Percentiles rank a stretch among this genome's conserved stretches.
Evolutionary conservation across 1,140 invertebrate genomes (phyloP).

Genomic region (Drosophila sproati): DNA sequence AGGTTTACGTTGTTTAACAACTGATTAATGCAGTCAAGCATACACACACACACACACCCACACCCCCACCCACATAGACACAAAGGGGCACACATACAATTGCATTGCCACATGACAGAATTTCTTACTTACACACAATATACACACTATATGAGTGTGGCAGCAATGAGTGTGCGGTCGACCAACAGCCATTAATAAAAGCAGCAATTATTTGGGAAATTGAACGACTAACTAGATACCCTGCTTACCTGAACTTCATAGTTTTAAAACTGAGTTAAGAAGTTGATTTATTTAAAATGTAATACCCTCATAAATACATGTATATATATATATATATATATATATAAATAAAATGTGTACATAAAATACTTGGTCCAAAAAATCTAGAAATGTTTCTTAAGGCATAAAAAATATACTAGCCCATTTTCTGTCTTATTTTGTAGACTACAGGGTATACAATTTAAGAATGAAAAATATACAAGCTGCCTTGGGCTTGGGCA

Average conservation of each 20-base stretch:
- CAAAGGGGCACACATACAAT: background rate
- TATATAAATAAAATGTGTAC: too few relatives aligned
- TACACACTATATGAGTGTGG: background rate
- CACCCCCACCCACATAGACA: background rate
- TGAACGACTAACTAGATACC: slow-evolving; percentile 8
- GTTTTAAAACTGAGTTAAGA: background rate
- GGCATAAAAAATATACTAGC: background rate
- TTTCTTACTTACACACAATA: slow-evolving; percentile 2
- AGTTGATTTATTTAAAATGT: too few relatives aligned
- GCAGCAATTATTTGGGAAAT: background rate
- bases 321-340: too few relatives aligned
- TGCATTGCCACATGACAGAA: background rate
- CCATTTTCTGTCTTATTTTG: background rate
- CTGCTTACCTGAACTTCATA: background rate
- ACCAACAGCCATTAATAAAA: slow-evolving; percentile 27
- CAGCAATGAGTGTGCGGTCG: slow-evolving; percentile 18
- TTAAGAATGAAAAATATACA: slow-evolving; percentile 8
- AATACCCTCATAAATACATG: too few relatives aligned
- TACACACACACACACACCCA: background rate
- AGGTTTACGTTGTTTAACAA: slow-evolving; percentile 44
- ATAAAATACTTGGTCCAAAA: too few relatives aligned
- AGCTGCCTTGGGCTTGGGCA: background rate
- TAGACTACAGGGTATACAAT: background rate
- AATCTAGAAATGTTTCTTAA: too few relatives aligned
- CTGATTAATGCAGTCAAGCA: slow-evolving; percentile 45